Conservation (phyloP, 2,113 vertebrate species). For the Nothoprocta pentlandii region DNA sequence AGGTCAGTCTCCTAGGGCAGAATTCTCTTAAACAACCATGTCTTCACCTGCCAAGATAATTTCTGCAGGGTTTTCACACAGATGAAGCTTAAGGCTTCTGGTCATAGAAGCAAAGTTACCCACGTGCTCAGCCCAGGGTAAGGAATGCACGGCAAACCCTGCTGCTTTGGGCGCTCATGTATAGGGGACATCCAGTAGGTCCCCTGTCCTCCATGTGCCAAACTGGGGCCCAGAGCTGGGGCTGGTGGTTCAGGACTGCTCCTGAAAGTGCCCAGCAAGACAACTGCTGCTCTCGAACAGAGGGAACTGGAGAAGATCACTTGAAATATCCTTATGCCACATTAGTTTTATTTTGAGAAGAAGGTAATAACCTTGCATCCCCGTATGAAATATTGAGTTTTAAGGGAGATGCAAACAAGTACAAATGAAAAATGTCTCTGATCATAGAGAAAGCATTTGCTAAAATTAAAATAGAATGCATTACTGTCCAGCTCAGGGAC, state of each 20-base stretch:
- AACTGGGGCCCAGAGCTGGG: neutral
- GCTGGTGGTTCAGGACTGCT: neutral
- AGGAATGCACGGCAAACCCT: neutral
- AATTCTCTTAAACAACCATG: neutral
- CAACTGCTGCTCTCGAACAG: neutral
- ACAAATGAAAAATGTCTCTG: slow-evolving; percentile 67
- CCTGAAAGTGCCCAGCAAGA: neutral
- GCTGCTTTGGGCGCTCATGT: neutral
- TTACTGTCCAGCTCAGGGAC: slow-evolving; percentile 44
- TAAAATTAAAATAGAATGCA: slow-evolving; percentile 64
- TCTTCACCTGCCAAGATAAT: rapidly evolving
- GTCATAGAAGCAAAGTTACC: neutral
- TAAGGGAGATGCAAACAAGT: slow-evolving; percentile 67
- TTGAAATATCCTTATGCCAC: slow-evolving; percentile 46
- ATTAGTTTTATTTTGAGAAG: slow-evolving; percentile 42
- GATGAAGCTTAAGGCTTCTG: neutral
- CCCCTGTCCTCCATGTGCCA: rapidly evolving
- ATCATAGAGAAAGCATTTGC: slow-evolving; percentile 62
- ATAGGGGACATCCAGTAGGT: neutral
- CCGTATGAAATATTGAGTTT: slow-evolving; percentile 57
- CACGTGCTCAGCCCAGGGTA: too few species aligned
- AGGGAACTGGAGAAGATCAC: neutral
- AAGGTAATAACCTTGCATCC: neutral
- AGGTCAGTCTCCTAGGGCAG: neutral
- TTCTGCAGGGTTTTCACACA: neutral